phyloP scores from a whole-genome alignment of 2,797 vertebrate genomes.

The Centropyge bicolor region DNA sequence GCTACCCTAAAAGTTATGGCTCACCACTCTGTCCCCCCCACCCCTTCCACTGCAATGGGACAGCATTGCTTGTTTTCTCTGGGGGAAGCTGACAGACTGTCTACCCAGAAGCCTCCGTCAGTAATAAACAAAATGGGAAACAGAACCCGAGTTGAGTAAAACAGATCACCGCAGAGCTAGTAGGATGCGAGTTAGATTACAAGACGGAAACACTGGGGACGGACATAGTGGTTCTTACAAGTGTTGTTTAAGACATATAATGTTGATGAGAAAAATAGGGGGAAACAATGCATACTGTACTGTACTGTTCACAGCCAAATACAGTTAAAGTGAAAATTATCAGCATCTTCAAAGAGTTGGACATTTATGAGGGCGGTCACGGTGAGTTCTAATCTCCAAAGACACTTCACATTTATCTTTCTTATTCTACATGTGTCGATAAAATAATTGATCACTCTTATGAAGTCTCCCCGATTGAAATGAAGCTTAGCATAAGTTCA shows the following conservation, averaged over 20 bases:
- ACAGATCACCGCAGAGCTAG: slow-evolving; percentile 42
- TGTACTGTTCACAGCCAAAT: background rate
- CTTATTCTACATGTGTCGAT: too few relatives aligned
- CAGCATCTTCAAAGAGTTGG: too few relatives aligned
- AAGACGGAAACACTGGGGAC: slow-evolving; percentile 16
- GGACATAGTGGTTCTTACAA: slow-evolving; percentile 9
- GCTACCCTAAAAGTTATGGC: slow-evolving; percentile 74
- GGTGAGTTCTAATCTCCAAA: too few relatives aligned
- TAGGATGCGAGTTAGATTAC: slow-evolving; percentile 15
- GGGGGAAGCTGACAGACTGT: slow-evolving; percentile 69
- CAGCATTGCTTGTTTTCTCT: slow-evolving; percentile 70
- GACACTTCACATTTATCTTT: too few relatives aligned
- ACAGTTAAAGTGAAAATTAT: too few relatives aligned
- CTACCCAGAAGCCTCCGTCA: slow-evolving; percentile 59
- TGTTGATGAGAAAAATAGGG: background rate
- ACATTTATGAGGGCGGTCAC: too few relatives aligned
- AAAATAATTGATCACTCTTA: too few relatives aligned
- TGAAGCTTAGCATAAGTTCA: too few relatives aligned
- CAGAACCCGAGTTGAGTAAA: slow-evolving; percentile 53
- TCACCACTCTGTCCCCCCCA: slow-evolving; percentile 51
- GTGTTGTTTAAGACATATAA: slow-evolving; percentile 7
- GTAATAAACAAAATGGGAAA: slow-evolving; percentile 70
- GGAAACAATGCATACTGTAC: background rate
- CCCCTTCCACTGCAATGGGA: slow-evolving; percentile 54
- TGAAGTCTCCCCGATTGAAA: too few relatives aligned